Base-by-base conservation (phyloP, 2,888 invertebrate species). In the Pyralis farinalis region DNA sequence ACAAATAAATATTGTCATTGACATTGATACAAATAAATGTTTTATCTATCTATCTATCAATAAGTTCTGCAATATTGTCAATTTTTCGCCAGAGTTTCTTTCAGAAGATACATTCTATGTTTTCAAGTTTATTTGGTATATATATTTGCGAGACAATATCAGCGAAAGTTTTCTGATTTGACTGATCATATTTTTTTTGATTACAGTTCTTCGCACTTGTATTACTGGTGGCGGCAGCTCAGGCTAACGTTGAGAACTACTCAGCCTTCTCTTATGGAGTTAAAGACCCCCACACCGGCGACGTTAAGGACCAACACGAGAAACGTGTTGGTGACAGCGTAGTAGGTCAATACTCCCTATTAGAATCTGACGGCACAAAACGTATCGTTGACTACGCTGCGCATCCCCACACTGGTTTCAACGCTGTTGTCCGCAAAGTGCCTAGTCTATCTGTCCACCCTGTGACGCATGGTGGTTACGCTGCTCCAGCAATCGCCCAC, bases 261-360 rank as follows among this genome's bases (percentile, higher is more conserved):
- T 72, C 71, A 43, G 77, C 76, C 55, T 80, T 78, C 52, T 77
- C 79, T 5, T 80, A 80, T 44, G 79, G 77, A 20, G 80, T 80
- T 4, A 69, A 74, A 34, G 80, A 80, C 50, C 80, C 79, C 4
- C 66, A 74, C 56, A 80, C 80, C 25, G 79, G 79, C 29, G 80
- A 79, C 44, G 58, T 76, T 28, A 79, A 80, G 45, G 75, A 73
- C 39, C 92, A 91, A 65, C 90, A 90, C 36, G 92, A 92, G 70
- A 88, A 87, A 16, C 90, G 92, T 10, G 85, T 88, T 37, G 92
- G 92, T 11, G 91, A 91, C 66, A 90, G 86, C 43, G 92, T 92
- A n/a, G 90, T 90, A 30, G 79, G 80, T 16, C 75, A 80, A 59
- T 80, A 80, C 57, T 80, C 80, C n/a, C 63, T 79, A 25, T 60